Evolutionary conservation across 2,888 invertebrate genomes (phyloP), one percentile per base, ranked within the genome.

Genomic region (Brachynemurus nebulosus): DNA sequence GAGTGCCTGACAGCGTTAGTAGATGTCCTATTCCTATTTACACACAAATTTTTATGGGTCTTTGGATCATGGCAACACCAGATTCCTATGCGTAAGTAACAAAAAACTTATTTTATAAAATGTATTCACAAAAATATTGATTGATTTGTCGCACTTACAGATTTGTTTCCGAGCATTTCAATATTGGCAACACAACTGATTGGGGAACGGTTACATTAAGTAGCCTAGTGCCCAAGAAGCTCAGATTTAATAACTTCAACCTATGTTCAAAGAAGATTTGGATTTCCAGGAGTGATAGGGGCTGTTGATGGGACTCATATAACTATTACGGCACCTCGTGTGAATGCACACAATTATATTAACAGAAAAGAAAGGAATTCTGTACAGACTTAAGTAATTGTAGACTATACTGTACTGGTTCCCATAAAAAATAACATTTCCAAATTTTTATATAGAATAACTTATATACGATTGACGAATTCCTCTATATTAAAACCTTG

Each of bases 161-260:
- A 47, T 51, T 51, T 9, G 46, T 53, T 27, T 52, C 52, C 47
- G 44, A 47, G 21, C 39, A 48, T 12, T 53, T 51, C 36, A 50
- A 50, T 37, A 44, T 54, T 38, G 52, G 52, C 34, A 39, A 38
- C 47, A 49, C 49, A 25, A 51, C 52, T 37, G 48, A 45, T 19
- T n/a, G 49, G n/a, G 44, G 48, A 46, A 40, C 47, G 35, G 51
- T 52, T 11, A 49, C 33, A 53, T 54, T 12, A 37, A 47, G 34
- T 54, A 52, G 53, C 52, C 54, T 35, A 45, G 17, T 34, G 47
- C 46, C 11, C 45, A 47, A 17, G 2, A 34, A 14, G 50, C 45
- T 11, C 12, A 25, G n/a, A n/a, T n/a, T n/a, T n/a, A 23, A 12
- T 2, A 37, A 42, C 45, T 7, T 23, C 33, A 16, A 16, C 17